A percentile compares a stretch with the other conserved stretches of the same genome.
Evolutionary conservation across 2,888 invertebrate genomes (phyloP).

Genomic region (Tribolium freemani): DNA sequence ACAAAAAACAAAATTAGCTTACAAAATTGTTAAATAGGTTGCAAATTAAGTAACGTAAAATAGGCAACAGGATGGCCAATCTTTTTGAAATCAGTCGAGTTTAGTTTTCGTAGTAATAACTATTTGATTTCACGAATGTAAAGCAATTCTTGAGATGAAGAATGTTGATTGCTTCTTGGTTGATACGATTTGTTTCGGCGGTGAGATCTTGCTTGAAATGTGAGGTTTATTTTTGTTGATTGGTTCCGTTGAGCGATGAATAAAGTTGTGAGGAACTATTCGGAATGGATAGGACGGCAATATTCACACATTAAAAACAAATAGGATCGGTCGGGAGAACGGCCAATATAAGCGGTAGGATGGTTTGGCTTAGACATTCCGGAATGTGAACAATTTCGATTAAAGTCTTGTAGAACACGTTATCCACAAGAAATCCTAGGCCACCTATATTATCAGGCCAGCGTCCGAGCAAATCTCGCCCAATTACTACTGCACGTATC

Average conservation of each 20-base stretch:
- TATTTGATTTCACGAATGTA: no score
- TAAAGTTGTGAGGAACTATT: slow-evolving; percentile 38
- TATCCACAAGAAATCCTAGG: slow-evolving; percentile 56
- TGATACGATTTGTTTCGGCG: not conserved
- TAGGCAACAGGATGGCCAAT: no score
- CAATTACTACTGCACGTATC: slow-evolving; percentile 50
- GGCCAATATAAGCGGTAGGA: slow-evolving; percentile 60
- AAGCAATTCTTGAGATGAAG: no score
- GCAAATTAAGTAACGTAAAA: no score
- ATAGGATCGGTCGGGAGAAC: slow-evolving; percentile 34
- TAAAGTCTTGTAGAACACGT: slow-evolving; percentile 63
- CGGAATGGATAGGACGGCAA: slow-evolving; percentile 24
- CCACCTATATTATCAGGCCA: slow-evolving; percentile 55
- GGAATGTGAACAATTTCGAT: slow-evolving; percentile 65
- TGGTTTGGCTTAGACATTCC: slow-evolving; percentile 61
- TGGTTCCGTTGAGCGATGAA: slow-evolving; percentile 4
- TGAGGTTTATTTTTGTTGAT: not conserved
- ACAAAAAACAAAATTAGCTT: no score
- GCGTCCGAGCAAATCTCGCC: slow-evolving; percentile 51
- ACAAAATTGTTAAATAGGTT: no score
- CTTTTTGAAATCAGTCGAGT: no score
- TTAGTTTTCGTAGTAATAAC: no score
- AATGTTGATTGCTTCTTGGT: no score
- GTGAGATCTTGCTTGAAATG: not conserved
- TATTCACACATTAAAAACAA: slow-evolving; percentile 44